Base-by-base conservation (phyloP, 2,113 vertebrate species). In the Saguinus imperator region DNA sequence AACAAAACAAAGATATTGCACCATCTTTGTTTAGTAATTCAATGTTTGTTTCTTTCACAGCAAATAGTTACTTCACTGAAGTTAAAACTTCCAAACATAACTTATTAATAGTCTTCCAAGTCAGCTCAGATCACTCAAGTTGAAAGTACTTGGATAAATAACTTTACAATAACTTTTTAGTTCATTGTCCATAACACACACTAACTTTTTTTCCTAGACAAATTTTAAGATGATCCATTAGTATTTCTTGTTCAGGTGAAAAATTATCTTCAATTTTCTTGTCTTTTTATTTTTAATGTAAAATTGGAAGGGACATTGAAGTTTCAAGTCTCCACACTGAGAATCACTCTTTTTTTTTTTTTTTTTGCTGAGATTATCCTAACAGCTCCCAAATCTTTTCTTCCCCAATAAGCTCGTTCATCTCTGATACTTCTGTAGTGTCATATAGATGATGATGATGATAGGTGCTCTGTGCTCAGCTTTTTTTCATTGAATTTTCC, bases 261-360 rank as follows among this genome's bases (percentile, higher is more conserved):
- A 99, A 99, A 99, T 97, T 96, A 98, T 99, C 98, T 98, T 98
- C 98, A 70, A 98, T 98, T 98, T 98, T 98, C 98, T 98, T 98
- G 98, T 98, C 98, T 98, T 97, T 98, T 98, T 98, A 97, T 98
- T 99, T 99, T 99, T 99, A 99, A 99, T 99, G 99, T 98, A 99
- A 99, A 99, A 99, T 99, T 99, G 99, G 98, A 99, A 99, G 99
- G 98, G 99, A 99, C 99, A 99, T 99, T 99, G 99, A 99, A 99
- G 99, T 99, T 99, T 99, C 99, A 99, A 99, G 99, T 99, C 99
- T 99, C 99, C 99, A 99, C 99, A 98, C 98, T 98, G 98, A 99
- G 61, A 64, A 64, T 14, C 12, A 2, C 27, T 64, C 58, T 10
- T 61, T 61, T 27, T 27, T 61, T 87, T 58, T 58, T 77, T 52